phyloP scores from a whole-genome alignment of 1,140 invertebrate species.

The Drosophila triauraria region DNA sequence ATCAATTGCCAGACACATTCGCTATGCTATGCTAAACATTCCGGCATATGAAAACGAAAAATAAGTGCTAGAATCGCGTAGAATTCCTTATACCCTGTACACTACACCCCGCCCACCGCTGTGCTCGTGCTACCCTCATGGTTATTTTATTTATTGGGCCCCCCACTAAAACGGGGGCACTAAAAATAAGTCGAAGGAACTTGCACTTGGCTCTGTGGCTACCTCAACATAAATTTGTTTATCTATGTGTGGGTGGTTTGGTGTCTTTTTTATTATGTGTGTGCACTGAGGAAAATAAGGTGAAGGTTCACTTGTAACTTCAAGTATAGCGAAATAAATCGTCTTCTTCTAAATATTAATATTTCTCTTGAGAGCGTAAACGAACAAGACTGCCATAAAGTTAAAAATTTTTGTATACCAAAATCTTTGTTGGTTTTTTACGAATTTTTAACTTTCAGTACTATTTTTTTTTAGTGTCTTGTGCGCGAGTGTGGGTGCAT shows the following conservation, averaged over 20 bases:
- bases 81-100: conserved; percentile 31
- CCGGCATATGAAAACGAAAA: conserved; percentile 41
- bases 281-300: background rate
- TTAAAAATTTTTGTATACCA: too few species aligned
- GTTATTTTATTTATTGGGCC: conserved; percentile 53
- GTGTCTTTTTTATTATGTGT: conserved; percentile 4
- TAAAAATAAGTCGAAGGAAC: conserved; percentile 62
- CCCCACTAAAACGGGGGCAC: conserved; percentile 38
- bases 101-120: background rate
- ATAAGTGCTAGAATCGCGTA: conserved; percentile 28
- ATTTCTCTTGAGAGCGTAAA: too few species aligned
- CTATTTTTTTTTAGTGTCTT: too few species aligned
- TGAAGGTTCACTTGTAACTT: rapidly evolving
- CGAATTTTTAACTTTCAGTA: too few species aligned
- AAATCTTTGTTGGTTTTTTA: too few species aligned
- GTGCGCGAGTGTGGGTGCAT: conserved; percentile 35
- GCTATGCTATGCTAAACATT: conserved; percentile 57
- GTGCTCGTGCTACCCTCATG: background rate
- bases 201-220: conserved; percentile 75
- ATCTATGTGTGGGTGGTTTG: conserved; percentile 27
- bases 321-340: too few species aligned
- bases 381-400: too few species aligned
- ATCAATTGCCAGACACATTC: conserved; percentile 69
- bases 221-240: conserved; percentile 72
- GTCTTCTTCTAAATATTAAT: too few species aligned